Evolutionary conservation across 53 echinoderm and acorn worm genomes (phyloP), one percentile per base, ranked within the genome.

Genomic region (Patiria pectinifera): DNA sequence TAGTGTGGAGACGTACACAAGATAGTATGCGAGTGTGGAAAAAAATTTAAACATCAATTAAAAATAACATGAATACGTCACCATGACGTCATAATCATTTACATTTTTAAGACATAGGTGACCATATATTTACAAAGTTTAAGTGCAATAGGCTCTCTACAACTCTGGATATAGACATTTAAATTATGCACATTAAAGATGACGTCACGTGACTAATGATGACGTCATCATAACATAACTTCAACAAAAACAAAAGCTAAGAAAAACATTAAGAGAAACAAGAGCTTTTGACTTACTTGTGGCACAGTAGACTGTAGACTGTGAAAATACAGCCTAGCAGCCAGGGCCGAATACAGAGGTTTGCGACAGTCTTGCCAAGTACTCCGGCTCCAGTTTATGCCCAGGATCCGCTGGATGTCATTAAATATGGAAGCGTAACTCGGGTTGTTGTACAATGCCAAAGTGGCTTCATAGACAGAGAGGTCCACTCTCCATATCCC

Each of bases 401-500:
- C 45, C 21, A 78, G 35, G 45, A 46, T 9, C 10, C 1, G 22
- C 19, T 74, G 22, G 23, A 78, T 78, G 15, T 78, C 47, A 78
- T 11, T 44, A 45, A 78, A 78, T 2, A 78, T 78, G 79, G 79
- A 78, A 24, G 9, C 24, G 24, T 78, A 45, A 2, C 2, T 44
- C 2, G 47, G 47, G 47, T 45, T 78, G 19, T 78, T 18, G 79
- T 3, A 78, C 79, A 78, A 35, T 3, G 3, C 47, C 46, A 46
- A 2, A 48, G 79, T 78, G 46, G 46, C 46, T 0, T 78, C 47
- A 18, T 46, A 78, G 45, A 78, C 79, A 15, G 45, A 45, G 79
- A 2, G 79, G 12, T 78, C 79, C 46, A 78, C 79, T 47, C 79
- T 45, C 79, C 79, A 78, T 45, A 78, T 78, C 9, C 79, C 79